Evolutionary conservation across 2,113 vertebrate species (phyloP), one percentile per base, ranked within the genome.

Genomic region (Australoheros scitulus): DNA sequence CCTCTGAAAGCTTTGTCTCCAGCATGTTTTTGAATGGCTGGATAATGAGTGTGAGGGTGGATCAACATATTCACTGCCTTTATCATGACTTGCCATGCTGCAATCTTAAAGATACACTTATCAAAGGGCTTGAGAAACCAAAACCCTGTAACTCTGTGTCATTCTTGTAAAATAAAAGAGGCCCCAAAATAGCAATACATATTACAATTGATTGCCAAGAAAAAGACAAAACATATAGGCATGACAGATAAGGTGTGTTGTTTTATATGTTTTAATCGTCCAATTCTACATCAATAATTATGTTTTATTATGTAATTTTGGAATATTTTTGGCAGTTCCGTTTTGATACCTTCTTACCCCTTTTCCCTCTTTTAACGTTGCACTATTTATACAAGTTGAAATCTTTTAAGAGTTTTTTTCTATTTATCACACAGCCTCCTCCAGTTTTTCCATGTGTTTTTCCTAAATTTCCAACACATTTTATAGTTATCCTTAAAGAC

Each of bases 401-500:
- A 83, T 89, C 83, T 79, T 82, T 91, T 81, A 70, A 81, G 43
- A 72, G 80, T 58, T 55, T 22, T 79, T n/a, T 65, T 83, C 26
- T 84, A 88, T 77, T 85, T 68, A 63, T 83, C 78, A 61, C 79
- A 86, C 52, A 84, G 81, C 59, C 78, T 88, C 77, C 32, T 82
- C 47, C 85, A 85, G 61, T 91, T 94, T 94, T 95, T 93, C 94
- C 92, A 80, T 80, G 82, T 88, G 87, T 85, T 88, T 90, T 88
- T 82, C 72, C 90, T 74, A 93, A 84, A 92, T 94, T 94, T 94
- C 91, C 88, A 75, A 92, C 87, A 84, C 92, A 88, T 88, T 92
- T 95, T 93, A 94, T 93, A 76, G 91, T 90, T 89, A 88, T 88
- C 47, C 76, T 91, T 94, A 93, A 94, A 92, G 87, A 93, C 88